Evolutionary conservation across 2,797 vertebrate genomes (phyloP), one percentile per base, ranked within the genome.

Genomic region (Spheniscus humboldti): DNA sequence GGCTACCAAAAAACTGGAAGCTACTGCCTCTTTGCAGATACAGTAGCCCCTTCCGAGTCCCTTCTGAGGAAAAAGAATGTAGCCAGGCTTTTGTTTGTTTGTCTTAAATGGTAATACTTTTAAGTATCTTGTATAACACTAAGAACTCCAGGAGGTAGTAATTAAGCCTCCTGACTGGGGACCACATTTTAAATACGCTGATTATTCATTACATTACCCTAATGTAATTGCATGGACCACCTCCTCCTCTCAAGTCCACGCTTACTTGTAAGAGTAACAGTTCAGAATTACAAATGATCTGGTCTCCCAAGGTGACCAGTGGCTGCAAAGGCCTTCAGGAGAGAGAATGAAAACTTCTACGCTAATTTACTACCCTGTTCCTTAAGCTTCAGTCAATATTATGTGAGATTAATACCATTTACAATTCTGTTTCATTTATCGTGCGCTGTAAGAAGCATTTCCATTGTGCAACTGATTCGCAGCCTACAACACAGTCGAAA

Each of bases 141-240:
- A 28, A 10, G 52, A 67, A 7, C 77, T 28, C n/a, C 10, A 39
- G 3, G 31, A 71, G 22, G 10, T 6, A 6, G 20, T 4, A 52
- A 9, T 8, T 13, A 6, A 48, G 13, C 27, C 62, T 89, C 28
- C 62, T 28, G n/a, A 18, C 20, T 4, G 15, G 31, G 12, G 57
- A 43, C 5, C 19, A 20, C 3, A 0, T 43, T 45, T 56, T 6
- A 23, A 57, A 53, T 33, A 27, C 0, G 0, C 9, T 22, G 11
- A 25, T 20, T n/a, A 6, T 5, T 67, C 13, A 0, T 13, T 11
- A 31, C 3, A 2, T 15, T 9, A 19, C 25, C 64, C 59, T 5
- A 3, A 3, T 0, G 19, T 23, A 15, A 18, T 12, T 23, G 80
- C 77, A 30, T 7, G 13, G 14, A 9, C 18, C 55, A 13, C 10